Percentiles rank a stretch among this genome's conserved stretches.
phyloP scores from a whole-genome alignment of 2,888 invertebrate genomes.

The Stenodema calcarata region DNA sequence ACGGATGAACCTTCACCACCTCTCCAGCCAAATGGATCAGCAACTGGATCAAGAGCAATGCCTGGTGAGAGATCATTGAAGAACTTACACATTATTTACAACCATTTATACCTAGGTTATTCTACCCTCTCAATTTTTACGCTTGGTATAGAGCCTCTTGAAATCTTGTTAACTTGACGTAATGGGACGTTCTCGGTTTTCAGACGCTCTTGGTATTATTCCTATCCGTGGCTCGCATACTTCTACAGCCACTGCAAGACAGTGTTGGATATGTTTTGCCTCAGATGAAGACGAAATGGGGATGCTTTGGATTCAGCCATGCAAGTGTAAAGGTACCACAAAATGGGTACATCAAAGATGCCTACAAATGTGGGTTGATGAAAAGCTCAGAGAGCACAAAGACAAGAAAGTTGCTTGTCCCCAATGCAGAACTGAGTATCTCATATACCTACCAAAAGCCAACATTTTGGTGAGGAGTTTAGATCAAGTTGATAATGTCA shows the following conservation, averaged over 20 bases:
- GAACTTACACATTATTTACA: too few relatives aligned
- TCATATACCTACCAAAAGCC: slow-evolving; percentile 92
- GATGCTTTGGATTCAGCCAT: slow-evolving; percentile 94
- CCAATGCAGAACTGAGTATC: slow-evolving; percentile 94
- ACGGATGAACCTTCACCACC: neutral
- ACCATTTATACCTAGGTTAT: too few relatives aligned
- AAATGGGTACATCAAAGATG: slow-evolving; percentile 97
- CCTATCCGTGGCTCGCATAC: neutral
- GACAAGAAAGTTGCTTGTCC: slow-evolving; percentile 84
- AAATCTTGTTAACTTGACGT: too few relatives aligned
- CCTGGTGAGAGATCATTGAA: neutral
- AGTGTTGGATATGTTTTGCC: slow-evolving; percentile 96
- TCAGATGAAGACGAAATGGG: slow-evolving; percentile 90
- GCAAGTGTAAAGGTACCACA: slow-evolving; percentile 90
- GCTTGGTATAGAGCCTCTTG: too few relatives aligned
- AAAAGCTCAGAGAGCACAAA: slow-evolving; percentile 92
- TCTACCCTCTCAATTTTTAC: too few relatives aligned
- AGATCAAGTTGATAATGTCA: slow-evolving; percentile 86
- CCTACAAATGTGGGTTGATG: slow-evolving; percentile 96
- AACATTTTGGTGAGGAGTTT: too few relatives aligned
- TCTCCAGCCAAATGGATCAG: neutral
- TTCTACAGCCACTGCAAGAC: neutral
- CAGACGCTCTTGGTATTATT: neutral
- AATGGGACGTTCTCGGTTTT: neutral
- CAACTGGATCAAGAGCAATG: neutral